Evolutionary conservation across 2,113 vertebrate species (phyloP).

Genomic region (Anguilla rostrata): DNA sequence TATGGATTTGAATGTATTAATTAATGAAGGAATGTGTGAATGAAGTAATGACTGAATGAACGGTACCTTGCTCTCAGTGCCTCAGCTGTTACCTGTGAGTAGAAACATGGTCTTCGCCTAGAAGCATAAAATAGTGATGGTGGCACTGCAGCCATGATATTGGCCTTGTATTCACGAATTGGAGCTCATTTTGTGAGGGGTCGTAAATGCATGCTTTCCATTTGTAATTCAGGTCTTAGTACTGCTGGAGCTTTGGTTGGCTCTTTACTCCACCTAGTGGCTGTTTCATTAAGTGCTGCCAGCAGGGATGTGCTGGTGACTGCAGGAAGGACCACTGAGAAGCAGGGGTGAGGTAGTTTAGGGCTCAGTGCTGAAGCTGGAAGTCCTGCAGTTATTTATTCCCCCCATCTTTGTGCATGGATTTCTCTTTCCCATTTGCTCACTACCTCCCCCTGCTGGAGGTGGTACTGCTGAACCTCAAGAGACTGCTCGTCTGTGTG

Average conservation of each 20-base stretch:
- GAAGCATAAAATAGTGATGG: not conserved
- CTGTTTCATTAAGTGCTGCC: not conserved
- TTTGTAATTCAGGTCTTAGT: too few relatives aligned
- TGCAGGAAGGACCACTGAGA: not conserved
- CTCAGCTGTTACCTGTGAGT: not conserved
- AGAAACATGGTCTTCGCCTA: too few relatives aligned
- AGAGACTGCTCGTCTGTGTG: not conserved
- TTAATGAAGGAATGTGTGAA: not conserved
- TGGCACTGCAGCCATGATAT: not conserved
- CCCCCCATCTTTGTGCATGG: not conserved
- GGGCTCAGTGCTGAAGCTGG: not conserved
- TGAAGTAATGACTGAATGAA: not conserved
- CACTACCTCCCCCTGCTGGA: not conserved
- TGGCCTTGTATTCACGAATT: not conserved
- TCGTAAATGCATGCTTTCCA: not conserved
- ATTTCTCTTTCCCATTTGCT: not conserved
- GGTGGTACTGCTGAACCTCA: not conserved
- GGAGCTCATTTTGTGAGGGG: not conserved
- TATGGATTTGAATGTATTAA: not conserved
- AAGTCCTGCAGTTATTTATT: not conserved
- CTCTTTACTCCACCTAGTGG: conserved; percentile 20
- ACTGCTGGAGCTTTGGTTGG: not conserved
- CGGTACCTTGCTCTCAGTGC: not conserved
- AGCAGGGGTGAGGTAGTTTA: not conserved
- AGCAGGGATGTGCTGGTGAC: not conserved